Conservation (phyloP, 2,888 invertebrate species). For the Antitype chi region DNA sequence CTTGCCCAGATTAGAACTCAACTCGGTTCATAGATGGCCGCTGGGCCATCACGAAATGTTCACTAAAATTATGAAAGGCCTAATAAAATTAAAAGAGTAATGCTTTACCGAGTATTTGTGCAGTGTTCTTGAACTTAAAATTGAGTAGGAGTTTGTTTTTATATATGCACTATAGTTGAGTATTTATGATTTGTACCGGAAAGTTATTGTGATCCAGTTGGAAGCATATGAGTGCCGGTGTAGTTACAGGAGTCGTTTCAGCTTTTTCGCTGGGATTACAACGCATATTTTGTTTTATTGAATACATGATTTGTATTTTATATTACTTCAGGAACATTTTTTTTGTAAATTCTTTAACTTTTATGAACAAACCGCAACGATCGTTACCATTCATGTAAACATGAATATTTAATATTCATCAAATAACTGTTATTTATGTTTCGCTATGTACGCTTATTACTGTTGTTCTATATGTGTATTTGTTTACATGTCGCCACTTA, state of each 20-base stretch:
- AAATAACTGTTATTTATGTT: slow-evolving; percentile 52
- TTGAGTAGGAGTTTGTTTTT: background rate
- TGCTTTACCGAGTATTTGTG: background rate
- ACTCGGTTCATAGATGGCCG: background rate
- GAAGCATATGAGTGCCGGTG: too few relatives aligned
- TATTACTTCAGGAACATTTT: background rate
- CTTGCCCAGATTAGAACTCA: background rate
- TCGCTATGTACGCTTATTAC: slow-evolving; percentile 54
- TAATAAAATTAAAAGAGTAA: background rate
- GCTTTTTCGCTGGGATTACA: background rate
- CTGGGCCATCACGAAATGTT: background rate
- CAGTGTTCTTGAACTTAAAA: background rate
- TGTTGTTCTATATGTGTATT: slow-evolving; percentile 44
- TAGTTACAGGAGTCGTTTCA: background rate
- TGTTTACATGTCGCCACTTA: slow-evolving; percentile 47
- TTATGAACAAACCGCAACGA: slow-evolving; percentile 50
- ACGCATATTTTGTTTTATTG: background rate
- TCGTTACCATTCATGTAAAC: slow-evolving; percentile 49
- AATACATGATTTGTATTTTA: background rate
- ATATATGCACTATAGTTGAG: background rate
- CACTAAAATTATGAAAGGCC: background rate
- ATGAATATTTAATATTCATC: slow-evolving; percentile 56
- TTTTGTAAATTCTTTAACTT: background rate
- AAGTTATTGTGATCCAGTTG: too few relatives aligned
- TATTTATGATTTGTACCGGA: too few relatives aligned